phyloP scores from a whole-genome alignment of 2,888 invertebrate genomes.

The Eupithecia vulgata region DNA sequence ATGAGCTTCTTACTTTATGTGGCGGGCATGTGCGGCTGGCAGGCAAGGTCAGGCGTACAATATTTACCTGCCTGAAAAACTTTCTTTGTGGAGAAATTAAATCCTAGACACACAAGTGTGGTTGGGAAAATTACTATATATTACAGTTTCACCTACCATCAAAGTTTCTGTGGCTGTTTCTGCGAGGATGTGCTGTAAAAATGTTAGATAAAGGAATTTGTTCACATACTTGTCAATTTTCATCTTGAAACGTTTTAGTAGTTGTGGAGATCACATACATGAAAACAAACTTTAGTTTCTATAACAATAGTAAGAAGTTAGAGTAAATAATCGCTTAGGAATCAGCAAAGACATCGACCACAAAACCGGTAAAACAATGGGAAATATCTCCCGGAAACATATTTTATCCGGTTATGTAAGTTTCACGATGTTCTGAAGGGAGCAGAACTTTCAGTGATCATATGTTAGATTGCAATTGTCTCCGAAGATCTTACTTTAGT shows the following conservation, averaged over 20 bases:
- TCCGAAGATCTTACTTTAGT: too few relatives aligned
- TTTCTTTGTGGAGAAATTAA: neutral
- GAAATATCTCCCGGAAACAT: conserved; percentile 6
- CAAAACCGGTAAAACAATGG: neutral
- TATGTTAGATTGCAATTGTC: neutral
- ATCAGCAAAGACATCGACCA: neutral
- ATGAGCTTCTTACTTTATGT: conserved; percentile 12
- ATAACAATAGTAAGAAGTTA: neutral
- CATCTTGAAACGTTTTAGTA: neutral
- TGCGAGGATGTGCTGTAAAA: neutral
- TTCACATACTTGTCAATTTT: too few relatives aligned
- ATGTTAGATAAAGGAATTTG: too few relatives aligned
- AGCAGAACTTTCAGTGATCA: conserved; percentile 20
- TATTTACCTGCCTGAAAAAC: neutral
- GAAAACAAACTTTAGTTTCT: neutral
- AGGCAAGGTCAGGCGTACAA: neutral
- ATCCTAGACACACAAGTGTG: neutral
- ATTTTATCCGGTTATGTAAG: conserved; percentile 7
- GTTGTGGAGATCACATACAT: neutral
- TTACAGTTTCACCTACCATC: neutral
- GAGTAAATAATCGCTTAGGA: neutral
- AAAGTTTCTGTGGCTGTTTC: neutral
- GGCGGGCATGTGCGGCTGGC: neutral
- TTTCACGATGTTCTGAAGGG: conserved; percentile 10
- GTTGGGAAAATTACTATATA: neutral